Evolutionary conservation across 2,888 invertebrate species (phyloP), one percentile per base, ranked within the genome.

Genomic region (Lampropteryx suffumata): DNA sequence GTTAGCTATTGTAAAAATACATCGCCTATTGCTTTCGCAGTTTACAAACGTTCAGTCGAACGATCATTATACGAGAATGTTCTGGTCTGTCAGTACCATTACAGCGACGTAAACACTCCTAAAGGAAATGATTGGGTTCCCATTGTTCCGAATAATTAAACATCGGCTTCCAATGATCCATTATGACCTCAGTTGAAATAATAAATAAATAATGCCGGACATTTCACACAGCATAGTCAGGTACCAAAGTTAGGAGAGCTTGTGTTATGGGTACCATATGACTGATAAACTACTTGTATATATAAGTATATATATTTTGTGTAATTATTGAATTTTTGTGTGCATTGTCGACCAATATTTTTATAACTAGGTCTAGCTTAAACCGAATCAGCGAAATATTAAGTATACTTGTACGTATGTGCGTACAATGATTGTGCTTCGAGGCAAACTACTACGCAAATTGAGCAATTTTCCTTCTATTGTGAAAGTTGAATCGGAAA

Each of bases 81-180:
- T 27, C 36, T n/a, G 26, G 12, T 12, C 26, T 26, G 7, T 26
- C 10, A n/a, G 8, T 13, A 32, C n/a, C 27, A 27, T 33, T 14
- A 17, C 10, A 24, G 13, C 26, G 55, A 49, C 58, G 61, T 61
- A 68, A 69, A 71, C 63, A 69, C 61, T 50, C 34, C 36, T 57
- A 59, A 64, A 64, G 63, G 63, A 62, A 60, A 59, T 64, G 61
- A 75, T 75, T 65, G 66, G 59, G 62, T 63, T 64, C 62, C 62
- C 68, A 72, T 73, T 71, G 72, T 72, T 62, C 61, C 77, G 76
- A 81, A 82, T 84, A 83, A 82, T 83, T 82, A 76, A 83, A 73
- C 58, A 68, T 43, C 36, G 47, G 49, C 27, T 28, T 24, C 35
- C 12, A 30, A 24, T 34, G 35, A 29, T 34, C 28, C 28, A 47